A percentile compares a stretch with the other conserved stretches of the same genome.
Evolutionary conservation across 2,888 invertebrate species (phyloP).

Genomic region (Andrena minutula): DNA sequence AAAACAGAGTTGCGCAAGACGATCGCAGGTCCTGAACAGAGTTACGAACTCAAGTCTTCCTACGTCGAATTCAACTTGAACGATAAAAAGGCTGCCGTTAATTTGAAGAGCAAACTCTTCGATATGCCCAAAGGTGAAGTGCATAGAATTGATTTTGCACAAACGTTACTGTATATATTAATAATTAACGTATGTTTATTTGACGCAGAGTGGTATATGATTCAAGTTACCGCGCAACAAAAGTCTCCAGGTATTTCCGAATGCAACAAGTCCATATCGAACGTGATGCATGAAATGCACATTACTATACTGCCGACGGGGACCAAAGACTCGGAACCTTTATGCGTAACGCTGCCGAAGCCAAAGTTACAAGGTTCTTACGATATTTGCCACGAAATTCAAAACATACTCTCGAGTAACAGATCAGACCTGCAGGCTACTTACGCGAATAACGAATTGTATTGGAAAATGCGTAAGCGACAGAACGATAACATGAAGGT

Average conservation of each 20-base stretch:
- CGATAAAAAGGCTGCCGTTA: constrained; percentile 58
- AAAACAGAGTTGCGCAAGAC: constrained; percentile 75
- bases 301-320: constrained; percentile 80
- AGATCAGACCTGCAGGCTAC: constrained; percentile 75
- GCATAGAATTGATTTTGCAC: background rate
- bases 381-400: constrained; percentile 80
- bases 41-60: constrained; percentile 73
- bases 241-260: constrained; percentile 57
- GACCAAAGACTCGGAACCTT: constrained; percentile 71
- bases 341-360: constrained; percentile 79
- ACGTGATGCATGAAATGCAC: constrained; percentile 75
- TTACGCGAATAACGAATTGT: constrained; percentile 75
- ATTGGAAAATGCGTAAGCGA: constrained; percentile 81
- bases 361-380: constrained; percentile 73
- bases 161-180: background rate
- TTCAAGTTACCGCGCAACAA: constrained; percentile 80
- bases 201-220: constrained; percentile 81
- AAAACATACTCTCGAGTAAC: constrained; percentile 75
- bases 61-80: constrained; percentile 68
- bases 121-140: constrained; percentile 78
- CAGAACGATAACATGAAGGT: constrained; percentile 82
- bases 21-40: constrained; percentile 52
- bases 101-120: constrained; percentile 69
- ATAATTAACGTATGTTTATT: background rate
- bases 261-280: background rate